Evolutionary conservation across 2,113 vertebrate genomes (phyloP).

Genomic region (Equus przewalskii): DNA sequence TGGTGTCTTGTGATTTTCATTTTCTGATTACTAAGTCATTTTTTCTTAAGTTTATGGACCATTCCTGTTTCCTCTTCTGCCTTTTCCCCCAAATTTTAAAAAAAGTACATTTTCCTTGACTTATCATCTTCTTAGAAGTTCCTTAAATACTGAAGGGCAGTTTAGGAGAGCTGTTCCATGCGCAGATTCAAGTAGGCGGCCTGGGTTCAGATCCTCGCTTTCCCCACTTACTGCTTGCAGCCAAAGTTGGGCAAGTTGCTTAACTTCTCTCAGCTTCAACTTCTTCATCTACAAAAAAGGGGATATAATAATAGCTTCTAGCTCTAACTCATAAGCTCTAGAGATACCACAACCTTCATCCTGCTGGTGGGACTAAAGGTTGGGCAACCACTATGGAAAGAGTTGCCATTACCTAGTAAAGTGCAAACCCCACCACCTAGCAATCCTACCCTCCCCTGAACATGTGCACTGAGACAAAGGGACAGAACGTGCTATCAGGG

Average conservation of each 20-base stretch:
- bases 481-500: neutral
- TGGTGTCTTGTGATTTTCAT: neutral
- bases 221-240: neutral
- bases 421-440: neutral
- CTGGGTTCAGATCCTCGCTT: neutral
- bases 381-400: neutral
- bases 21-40: neutral
- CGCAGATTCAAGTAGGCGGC: neutral
- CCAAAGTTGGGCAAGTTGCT: neutral
- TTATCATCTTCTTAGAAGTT: neutral
- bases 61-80: neutral
- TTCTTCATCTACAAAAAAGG: neutral
- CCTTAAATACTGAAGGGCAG: neutral
- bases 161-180: neutral
- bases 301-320: neutral
- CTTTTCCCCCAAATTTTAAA: neutral
- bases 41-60: neutral
- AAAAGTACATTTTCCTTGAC: neutral
- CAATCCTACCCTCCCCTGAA: neutral
- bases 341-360: neutral
- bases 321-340: neutral
- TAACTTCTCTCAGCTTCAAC: neutral
- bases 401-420: neutral
- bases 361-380: neutral
- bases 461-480: neutral